A percentile compares a stretch with the other conserved stretches of the same genome.
Evolutionary conservation across 2,797 vertebrate genomes (phyloP).

Genomic region (Pseudochirops corinnae): DNA sequence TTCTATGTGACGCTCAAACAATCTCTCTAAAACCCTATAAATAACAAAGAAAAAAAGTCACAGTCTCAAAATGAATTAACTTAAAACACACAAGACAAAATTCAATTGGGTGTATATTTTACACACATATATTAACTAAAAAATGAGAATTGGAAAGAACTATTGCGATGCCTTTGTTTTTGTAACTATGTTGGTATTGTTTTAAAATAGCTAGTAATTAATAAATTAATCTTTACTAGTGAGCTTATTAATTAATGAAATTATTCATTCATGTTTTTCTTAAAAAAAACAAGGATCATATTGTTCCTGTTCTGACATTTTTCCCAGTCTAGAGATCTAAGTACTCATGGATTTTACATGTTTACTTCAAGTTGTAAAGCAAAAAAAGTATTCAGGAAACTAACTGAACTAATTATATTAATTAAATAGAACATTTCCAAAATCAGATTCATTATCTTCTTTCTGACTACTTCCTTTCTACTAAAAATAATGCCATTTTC

Average conservation of each 20-base stretch:
- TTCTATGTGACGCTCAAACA: constrained; percentile 92
- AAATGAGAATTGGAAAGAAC: not conserved
- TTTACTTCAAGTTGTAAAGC: constrained; percentile 15
- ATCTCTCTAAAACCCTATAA: constrained; percentile 89
- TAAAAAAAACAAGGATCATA: constrained; percentile 13
- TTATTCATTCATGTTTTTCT: constrained; percentile 16
- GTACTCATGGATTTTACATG: not conserved
- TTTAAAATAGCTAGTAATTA: not conserved
- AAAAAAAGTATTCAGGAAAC: not conserved
- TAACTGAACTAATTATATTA: not conserved
- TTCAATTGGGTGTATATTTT: not conserved
- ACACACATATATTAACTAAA: not conserved
- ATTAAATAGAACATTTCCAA: constrained; percentile 8
- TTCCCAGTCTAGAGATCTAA: not conserved
- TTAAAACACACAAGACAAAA: not conserved
- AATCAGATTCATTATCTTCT: not conserved
- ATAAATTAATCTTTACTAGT: not conserved
- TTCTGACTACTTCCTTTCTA: not conserved
- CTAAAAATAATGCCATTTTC: not conserved
- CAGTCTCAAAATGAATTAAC: constrained; percentile 39
- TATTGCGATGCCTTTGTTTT: not conserved
- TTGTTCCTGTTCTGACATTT: constrained; percentile 7
- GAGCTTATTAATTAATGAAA: not conserved
- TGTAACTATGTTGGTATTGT: not conserved
- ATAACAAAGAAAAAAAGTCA: constrained; percentile 74